Evolutionary conservation across 2,113 vertebrate genomes (phyloP).

Genomic region (Siniperca knerii): DNA sequence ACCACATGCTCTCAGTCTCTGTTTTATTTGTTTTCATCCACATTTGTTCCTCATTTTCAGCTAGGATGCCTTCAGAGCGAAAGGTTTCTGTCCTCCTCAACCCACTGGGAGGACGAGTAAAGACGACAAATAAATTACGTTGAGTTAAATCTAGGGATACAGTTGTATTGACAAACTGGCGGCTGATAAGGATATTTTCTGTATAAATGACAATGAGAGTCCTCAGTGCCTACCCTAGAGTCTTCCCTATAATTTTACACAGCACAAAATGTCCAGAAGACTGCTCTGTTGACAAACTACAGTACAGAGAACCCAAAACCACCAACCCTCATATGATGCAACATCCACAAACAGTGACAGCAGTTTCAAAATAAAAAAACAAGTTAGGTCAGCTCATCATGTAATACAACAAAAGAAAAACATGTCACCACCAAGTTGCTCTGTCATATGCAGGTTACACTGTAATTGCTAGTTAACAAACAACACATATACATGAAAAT

Average conservation of each 20-base stretch:
- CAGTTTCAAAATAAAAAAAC: neutral
- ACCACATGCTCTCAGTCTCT: constrained; percentile 25
- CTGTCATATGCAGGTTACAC: neutral
- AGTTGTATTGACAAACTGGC: no score
- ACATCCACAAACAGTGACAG: neutral
- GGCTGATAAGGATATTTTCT: neutral
- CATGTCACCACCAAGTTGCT: neutral
- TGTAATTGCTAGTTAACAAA: neutral
- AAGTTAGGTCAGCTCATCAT: neutral
- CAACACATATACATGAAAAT: neutral
- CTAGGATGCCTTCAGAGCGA: neutral
- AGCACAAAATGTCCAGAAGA: neutral
- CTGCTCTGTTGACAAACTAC: neutral
- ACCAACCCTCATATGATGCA: neutral
- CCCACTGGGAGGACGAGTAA: neutral
- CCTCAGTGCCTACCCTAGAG: no score
- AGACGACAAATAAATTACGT: neutral
- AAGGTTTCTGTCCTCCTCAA: constrained; percentile 12
- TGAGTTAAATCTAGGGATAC: neutral
- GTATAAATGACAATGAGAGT: neutral
- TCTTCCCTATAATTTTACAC: neutral
- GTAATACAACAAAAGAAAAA: neutral
- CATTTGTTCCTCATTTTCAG: constrained; percentile 66
- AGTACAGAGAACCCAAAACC: neutral
- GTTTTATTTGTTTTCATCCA: constrained; percentile 55